Base-by-base conservation (phyloP, 2,797 vertebrate species). In the Chrosomus eos region DNA sequence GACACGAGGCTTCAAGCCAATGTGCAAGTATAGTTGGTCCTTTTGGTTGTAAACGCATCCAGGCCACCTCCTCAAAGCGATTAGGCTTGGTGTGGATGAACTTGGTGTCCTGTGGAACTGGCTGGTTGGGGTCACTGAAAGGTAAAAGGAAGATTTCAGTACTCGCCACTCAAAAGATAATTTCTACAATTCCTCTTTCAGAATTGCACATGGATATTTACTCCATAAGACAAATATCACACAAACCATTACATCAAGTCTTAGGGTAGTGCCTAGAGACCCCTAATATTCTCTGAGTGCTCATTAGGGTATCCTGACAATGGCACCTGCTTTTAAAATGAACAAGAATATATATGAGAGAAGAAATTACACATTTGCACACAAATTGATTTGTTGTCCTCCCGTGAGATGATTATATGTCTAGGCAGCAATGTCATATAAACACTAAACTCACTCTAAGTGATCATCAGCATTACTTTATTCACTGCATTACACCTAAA, bases 31-130 rank as follows among this genome's bases (percentile, higher is more conserved):
- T 11, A 99, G 96, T 87, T 99, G 98, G 87, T 99, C 98, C 91
- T 99, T 99, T 95, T 99, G 98, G 88, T 98, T 98, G 91, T 99
- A 99, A 99, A 90, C 98, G 96, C 53, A 97, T 99, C 98, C 98
- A 99, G 66, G 98, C 98, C 90, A 99, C 98, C 92, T 99, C 98
- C 90, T 99, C 98, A 91, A 99, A 99, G 82, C 98, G 98, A 89
- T 99, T 99, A 71, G 98, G 98, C 91, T 99, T 99, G 23, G 98
- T 99, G 89, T 99, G 98, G 88, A 99, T 99, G 90, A 99, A 99
- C 95, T 99, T 99, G 82, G 98, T 99, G 87, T 99, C 98, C 93
- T 99, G 98, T 26, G 98, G 98, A 75, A 99, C 98, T 18, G 98
- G 98, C 91, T 99, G 98, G 94, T 99, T 99, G 85, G 98, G 98